Base-by-base conservation (phyloP, 1,140 invertebrate genomes). In the Euglossa dilemma region DNA sequence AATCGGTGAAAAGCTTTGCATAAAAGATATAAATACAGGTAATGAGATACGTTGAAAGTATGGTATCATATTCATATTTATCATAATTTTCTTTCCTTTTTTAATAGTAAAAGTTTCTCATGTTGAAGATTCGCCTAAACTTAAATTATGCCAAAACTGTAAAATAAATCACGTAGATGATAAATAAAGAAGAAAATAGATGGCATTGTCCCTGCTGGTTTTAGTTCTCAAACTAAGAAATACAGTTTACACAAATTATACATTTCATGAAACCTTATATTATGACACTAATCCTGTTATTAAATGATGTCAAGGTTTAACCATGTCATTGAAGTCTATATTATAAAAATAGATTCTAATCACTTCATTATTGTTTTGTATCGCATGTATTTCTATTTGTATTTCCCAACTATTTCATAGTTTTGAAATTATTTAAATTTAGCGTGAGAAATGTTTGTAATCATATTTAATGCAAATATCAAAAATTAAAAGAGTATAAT, bases 91-190 rank as follows among this genome's bases (percentile, higher is more conserved):
- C 54, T 56, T n/a, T 56, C 45, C 0, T 57, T 43, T 56, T 64
- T 47, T 45, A 45, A 69, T 54, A 54, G 20, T 6, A 25, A 56
- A 12, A 50, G 8, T 50, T 36, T 23, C 25, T 57, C 20, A 72
- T 16, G n/a, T 14, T 61, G 12, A 59, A 18, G 64, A 72, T 70
- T 59, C 20, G n/a, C 11, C 20, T 23, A 84, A 72, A 36, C 16
- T 50, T 18, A 85, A 88, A 78, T 80, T 85, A 14, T 88, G 74
- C 36, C 70, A 81, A 73, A 88, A 85, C 67, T 90, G 83, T 80
- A 84, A 91, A 78, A 63, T 77, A 28, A 88, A 84, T 72, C 18
- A 25, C 23, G n/a, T 83, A 3, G 61, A 78, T 50, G 80, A 89
- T n/a, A 85, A 89, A 20, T 52, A 61, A 79, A 71, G 64, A 43